Conservation (phyloP, 2,113 vertebrate species). For the Pedetes capensis region DNA sequence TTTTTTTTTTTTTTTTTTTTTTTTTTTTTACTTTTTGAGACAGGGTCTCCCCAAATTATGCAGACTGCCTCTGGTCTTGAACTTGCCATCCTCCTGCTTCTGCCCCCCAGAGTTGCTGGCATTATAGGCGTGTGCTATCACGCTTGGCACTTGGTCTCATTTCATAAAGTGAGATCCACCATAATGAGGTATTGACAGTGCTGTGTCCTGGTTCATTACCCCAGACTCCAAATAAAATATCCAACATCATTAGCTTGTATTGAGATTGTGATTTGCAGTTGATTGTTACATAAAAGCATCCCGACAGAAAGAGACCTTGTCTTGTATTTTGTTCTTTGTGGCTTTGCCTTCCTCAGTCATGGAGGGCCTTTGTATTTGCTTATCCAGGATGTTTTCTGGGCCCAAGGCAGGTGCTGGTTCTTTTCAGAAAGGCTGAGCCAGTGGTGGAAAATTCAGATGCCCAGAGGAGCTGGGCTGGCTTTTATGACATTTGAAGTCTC, state of each 20-base stretch:
- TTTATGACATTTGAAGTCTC: neutral
- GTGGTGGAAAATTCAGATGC: neutral
- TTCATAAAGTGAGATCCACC: neutral
- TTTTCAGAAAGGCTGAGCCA: neutral
- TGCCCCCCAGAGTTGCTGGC: no score
- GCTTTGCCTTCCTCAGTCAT: neutral
- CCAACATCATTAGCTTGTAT: neutral
- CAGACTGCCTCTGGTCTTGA: no score
- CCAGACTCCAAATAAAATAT: neutral
- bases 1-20: no score
- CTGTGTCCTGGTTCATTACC: neutral
- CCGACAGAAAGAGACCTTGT: neutral
- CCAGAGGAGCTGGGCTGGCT: neutral
- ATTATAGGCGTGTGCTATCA: no score
- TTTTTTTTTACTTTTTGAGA: no score
- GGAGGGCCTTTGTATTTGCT: neutral
- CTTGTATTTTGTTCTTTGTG: neutral
- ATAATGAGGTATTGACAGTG: neutral
- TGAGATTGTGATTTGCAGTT: neutral
- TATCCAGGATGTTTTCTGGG: neutral
- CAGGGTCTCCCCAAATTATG: no score
- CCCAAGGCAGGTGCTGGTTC: neutral
- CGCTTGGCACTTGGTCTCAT: neutral
- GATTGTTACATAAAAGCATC: neutral
- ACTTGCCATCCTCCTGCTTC: no score